Evolutionary conservation across 2,888 invertebrate genomes (phyloP).

Genomic region (Ochropacha duplaris): DNA sequence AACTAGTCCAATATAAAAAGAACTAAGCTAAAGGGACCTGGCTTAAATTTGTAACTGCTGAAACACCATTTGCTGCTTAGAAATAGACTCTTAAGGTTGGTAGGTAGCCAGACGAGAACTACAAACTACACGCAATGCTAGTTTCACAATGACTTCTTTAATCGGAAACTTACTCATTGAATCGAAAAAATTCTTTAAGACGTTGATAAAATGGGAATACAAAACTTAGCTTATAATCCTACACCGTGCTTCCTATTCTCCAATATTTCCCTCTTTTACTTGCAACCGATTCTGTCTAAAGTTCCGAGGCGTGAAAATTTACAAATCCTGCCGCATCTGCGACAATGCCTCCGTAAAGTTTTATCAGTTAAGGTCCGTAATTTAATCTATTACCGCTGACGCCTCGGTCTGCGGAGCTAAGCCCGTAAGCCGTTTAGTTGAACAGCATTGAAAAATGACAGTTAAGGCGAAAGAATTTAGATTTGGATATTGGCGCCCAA

Average conservation of each 20-base stretch:
- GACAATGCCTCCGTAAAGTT: conserved; percentile 16
- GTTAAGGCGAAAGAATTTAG: conserved; percentile 12
- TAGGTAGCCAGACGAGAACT: too few relatives aligned
- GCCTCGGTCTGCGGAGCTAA: conserved; percentile 18
- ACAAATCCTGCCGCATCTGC: background rate
- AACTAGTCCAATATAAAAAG: too few relatives aligned
- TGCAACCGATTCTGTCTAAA: background rate
- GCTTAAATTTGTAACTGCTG: background rate
- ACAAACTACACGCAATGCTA: too few relatives aligned
- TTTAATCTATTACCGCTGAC: conserved; percentile 32
- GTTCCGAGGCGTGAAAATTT: background rate
- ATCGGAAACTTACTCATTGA: too few relatives aligned
- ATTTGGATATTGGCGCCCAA: conserved; percentile 32
- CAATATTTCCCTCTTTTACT: background rate
- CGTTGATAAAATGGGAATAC: background rate
- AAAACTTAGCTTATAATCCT: too few relatives aligned
- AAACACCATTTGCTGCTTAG: background rate
- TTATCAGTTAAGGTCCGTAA: conserved; percentile 23
- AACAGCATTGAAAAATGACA: conserved; percentile 35
- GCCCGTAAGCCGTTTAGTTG: conserved; percentile 39
- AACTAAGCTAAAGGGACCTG: too few relatives aligned
- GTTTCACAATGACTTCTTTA: too few relatives aligned
- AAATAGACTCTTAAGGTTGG: too few relatives aligned
- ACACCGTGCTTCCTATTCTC: background rate
- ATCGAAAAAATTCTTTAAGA: background rate